These are phyloP conservation scores for Brachirus orientalis DNA, from an alignment of 2,113 vertebrate species.

Conservation along the genomic window DNA sequence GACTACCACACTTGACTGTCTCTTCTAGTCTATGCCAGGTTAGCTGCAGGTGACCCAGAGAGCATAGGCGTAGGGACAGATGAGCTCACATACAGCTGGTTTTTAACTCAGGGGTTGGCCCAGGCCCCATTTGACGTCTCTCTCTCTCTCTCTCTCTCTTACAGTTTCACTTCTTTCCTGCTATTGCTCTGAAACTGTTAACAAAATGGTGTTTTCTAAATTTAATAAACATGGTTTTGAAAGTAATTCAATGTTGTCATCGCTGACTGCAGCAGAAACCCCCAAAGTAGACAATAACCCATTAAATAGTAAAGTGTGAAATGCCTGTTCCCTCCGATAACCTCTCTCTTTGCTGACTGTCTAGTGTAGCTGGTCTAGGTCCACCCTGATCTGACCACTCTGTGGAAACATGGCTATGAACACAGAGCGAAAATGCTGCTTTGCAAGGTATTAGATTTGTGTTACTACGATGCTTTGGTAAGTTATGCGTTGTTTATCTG, in stretches of 20 bases:
- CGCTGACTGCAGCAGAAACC: conserved; percentile 14
- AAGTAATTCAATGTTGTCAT: conserved; percentile 61
- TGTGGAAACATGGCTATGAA: too few relatives aligned
- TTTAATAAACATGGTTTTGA: conserved; percentile 87
- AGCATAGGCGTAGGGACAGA: conserved; percentile 44
- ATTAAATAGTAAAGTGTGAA: too few relatives aligned
- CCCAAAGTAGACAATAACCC: neutral
- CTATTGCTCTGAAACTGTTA: conserved; percentile 83
- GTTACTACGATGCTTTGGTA: too few relatives aligned
- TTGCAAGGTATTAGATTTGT: too few relatives aligned
- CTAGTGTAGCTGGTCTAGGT: too few relatives aligned
- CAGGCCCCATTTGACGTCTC: conserved; percentile 65
- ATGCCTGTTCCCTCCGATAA: too few relatives aligned
- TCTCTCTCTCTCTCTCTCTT: conserved; percentile 38
- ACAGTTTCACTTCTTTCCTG: conserved; percentile 80
- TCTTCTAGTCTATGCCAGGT: conserved; percentile 68
- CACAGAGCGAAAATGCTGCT: too few relatives aligned
- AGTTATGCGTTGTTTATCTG: too few relatives aligned
- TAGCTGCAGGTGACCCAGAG: conserved; percentile 68
- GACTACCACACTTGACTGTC: conserved; percentile 56
- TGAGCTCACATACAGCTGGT: conserved; percentile 60
- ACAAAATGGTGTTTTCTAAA: conserved; percentile 86
- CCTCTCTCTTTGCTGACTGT: too few relatives aligned
- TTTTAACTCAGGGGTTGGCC: conserved; percentile 84
- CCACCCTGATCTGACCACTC: too few relatives aligned